These are phyloP conservation scores for Apeira syringaria DNA, from an alignment of 2,888 invertebrate genomes.

Conservation along the genomic window DNA sequence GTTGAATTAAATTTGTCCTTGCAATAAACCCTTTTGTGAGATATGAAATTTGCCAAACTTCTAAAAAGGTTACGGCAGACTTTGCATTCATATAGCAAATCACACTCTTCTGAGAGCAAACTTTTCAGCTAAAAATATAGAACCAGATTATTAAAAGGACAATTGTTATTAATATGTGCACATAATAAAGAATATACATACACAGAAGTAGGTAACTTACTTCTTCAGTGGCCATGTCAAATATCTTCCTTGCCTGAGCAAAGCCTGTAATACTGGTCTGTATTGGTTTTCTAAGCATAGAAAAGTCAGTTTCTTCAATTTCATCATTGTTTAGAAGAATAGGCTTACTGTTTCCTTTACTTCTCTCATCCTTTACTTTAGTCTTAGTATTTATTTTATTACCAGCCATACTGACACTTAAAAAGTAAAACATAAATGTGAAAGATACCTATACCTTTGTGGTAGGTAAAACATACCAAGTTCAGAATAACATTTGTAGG, in stretches of 20 bases:
- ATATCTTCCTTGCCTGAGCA: constrained; percentile 87
- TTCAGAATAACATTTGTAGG: too few species aligned
- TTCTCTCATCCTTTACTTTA: constrained; percentile 67
- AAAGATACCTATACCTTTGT: not conserved
- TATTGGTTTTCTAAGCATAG: constrained; percentile 86
- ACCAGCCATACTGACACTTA: constrained; percentile 58
- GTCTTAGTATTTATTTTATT: constrained; percentile 69
- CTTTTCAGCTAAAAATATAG: constrained; percentile 88
- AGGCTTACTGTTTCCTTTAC: constrained; percentile 55
- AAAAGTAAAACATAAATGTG: constrained; percentile 1
- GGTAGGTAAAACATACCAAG: constrained; percentile 1
- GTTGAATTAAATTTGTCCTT: constrained; percentile 79
- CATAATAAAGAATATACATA: too few species aligned
- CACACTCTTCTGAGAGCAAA: constrained; percentile 92
- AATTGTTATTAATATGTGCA: too few species aligned
- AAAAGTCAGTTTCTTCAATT: constrained; percentile 76
- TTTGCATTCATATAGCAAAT: constrained; percentile 94
- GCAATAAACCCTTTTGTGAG: constrained; percentile 95
- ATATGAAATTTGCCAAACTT: constrained; percentile 93
- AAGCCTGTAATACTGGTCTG: constrained; percentile 87
- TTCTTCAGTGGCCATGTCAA: constrained; percentile 90
- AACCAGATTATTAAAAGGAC: too few species aligned
- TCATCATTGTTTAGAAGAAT: constrained; percentile 58
- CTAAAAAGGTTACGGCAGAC: constrained; percentile 94
- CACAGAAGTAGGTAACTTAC: constrained; percentile 67